Evolutionary conservation across 2,888 invertebrate genomes (phyloP).

Genomic region (Ormyrus rosae): DNA sequence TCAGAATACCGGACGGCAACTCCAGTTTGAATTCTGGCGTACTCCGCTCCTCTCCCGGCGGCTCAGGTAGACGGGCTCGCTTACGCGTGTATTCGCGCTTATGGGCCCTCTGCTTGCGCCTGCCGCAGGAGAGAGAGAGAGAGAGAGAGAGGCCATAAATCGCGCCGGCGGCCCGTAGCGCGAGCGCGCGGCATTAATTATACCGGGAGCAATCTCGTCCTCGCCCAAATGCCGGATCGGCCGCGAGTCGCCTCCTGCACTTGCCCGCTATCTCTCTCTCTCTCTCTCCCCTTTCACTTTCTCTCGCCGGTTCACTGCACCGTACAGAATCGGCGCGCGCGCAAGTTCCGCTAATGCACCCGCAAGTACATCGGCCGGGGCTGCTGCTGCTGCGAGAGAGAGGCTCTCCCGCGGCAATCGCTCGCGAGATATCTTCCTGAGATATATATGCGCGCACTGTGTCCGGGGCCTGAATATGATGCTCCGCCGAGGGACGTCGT

Average conservation of each 20-base stretch:
- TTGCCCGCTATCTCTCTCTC: background rate
- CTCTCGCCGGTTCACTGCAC: background rate
- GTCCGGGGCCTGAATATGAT: background rate
- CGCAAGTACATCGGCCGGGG: background rate
- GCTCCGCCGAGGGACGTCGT: background rate
- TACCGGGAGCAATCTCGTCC: conserved; percentile 42
- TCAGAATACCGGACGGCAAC: conserved; percentile 33
- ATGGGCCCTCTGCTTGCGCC: too few species aligned
- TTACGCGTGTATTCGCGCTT: background rate
- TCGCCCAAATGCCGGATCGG: conserved; percentile 29
- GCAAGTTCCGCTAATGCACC: conserved; percentile 12
- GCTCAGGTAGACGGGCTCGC: background rate
- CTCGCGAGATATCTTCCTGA: background rate
- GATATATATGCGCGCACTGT: background rate
- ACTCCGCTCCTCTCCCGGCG: background rate
- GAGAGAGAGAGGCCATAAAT: conserved; percentile 31
- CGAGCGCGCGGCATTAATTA: conserved; percentile 38
- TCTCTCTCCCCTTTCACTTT: conserved; percentile 25
- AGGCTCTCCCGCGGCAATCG: background rate
- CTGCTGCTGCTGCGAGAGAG: background rate
- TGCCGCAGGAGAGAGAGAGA: too few species aligned
- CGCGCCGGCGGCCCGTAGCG: conserved; percentile 5
- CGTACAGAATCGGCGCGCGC: background rate
- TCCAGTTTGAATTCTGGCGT: conserved; percentile 42
- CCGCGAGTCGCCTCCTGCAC: background rate